Conservation (phyloP, 2,113 vertebrate genomes). For the Plotosus lineatus region DNA sequence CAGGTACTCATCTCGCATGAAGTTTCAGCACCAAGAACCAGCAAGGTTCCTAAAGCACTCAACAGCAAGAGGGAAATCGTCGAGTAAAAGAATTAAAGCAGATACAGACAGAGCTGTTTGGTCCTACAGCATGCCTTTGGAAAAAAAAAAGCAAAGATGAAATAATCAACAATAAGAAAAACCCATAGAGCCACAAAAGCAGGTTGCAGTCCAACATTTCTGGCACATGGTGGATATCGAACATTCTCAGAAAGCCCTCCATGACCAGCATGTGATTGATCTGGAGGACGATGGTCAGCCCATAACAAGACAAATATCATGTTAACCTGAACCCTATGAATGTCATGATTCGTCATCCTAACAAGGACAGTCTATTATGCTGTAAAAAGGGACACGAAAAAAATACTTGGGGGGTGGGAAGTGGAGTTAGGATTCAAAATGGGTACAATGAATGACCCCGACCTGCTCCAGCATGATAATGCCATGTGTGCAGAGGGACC, state of each 20-base stretch:
- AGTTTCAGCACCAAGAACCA: neutral
- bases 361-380: neutral
- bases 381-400: neutral
- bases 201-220: neutral
- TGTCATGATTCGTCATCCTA: neutral
- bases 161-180: neutral
- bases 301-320: neutral
- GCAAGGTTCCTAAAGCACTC: neutral
- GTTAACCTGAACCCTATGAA: neutral
- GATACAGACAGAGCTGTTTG: neutral
- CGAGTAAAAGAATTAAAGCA: neutral
- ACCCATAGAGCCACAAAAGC: neutral
- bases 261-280: neutral
- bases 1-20: neutral
- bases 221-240: neutral
- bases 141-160: neutral
- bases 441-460: no score
- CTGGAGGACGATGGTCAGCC: neutral
- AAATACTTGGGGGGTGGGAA: no score
- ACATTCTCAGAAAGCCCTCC: neutral
- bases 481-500: no score
- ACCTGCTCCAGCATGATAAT: no score
- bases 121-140: neutral
- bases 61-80: neutral
- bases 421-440: no score